Evolutionary conservation across 1,140 invertebrate genomes (phyloP), one percentile per base, ranked within the genome.

Genomic region (Asbolus verrucosus): DNA sequence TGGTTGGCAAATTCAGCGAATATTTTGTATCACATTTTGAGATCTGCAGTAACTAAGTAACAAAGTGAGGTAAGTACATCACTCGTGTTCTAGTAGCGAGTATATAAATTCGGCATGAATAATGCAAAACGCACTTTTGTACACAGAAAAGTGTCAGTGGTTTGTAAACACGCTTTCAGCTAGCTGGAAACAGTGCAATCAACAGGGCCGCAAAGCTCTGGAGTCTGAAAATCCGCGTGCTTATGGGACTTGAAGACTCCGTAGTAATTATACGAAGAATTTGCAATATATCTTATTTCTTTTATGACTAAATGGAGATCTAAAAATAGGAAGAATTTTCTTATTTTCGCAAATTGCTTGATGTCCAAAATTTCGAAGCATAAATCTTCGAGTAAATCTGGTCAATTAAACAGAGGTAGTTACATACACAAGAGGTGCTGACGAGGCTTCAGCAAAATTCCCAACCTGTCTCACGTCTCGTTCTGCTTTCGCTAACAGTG

Each of bases 181-280:
- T 39, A 24, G 31, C 33, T 36, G 33, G 13, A 24, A 38, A 63
- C 31, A 63, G 38, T 15, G 65, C 65, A 67, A 67, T 67, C 65
- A 67, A 67, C 65, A 67, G 41, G 65, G 41, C 46, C 18, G 18
- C 18, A 46, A 43, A 41, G 39, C 33, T 41, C 31, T 6, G 61
- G 39, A 36, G 33, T 11, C 61, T 63, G 61, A 41, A 46, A 67
- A 67, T 50, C 65, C 41, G 16, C 63, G 27, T 31, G 65, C 16
- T 46, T 50, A 46, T 50, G 46, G 38, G 27, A 66, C 63, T 43
- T 50, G 63, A 66, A 16, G 46, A 54, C 33, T 31, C 65, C 11
- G 41, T 38, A 33, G 65, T 67, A 67, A 67, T 67, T 67, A 67
- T 33, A 50, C 27, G 27, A 67, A 54, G 65, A 67, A 67, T 67